A percentile compares a stretch with the other conserved stretches of the same genome.
phyloP scores from a whole-genome alignment of 1,140 invertebrate genomes.

The Drosophila grimshawi region DNA sequence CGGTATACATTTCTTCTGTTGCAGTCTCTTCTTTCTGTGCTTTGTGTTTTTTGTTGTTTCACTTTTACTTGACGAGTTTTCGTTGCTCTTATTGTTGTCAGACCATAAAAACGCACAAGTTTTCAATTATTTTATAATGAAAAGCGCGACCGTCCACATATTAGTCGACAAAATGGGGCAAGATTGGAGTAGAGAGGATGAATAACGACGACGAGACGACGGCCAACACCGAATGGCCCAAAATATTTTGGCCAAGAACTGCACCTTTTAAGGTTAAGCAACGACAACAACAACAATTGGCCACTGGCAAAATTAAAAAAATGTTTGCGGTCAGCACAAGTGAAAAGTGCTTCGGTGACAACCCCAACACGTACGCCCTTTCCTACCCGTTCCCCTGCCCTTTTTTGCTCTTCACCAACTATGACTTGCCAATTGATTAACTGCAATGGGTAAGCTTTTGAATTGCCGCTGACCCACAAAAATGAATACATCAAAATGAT shows the following conservation, averaged over 20 bases:
- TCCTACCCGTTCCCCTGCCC: not conserved
- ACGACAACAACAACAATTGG: constrained; percentile 30
- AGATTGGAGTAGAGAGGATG: not conserved
- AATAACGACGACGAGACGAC: constrained; percentile 16
- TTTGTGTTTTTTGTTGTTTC: constrained; percentile 8
- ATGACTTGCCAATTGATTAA: constrained; percentile 67
- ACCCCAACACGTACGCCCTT: not conserved
- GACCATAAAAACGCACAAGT: constrained; percentile 54
- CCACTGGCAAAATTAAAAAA: constrained; percentile 15
- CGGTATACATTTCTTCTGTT: constrained; percentile 65
- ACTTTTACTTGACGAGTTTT: constrained; percentile 57
- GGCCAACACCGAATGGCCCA: constrained; percentile 20
- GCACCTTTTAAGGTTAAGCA: constrained; percentile 14
- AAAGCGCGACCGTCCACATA: constrained; percentile 33
- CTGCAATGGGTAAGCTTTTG: constrained; percentile 71
- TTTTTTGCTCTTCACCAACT: not conserved
- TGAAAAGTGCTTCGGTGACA: constrained; percentile 29
- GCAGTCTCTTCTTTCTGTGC: constrained; percentile 31
- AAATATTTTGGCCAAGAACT: constrained; percentile 72
- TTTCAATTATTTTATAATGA: constrained; percentile 80
- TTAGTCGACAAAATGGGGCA: not conserved
- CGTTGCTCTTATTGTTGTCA: constrained; percentile 62
- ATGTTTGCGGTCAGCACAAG: constrained; percentile 36
- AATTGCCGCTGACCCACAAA: constrained; percentile 72
- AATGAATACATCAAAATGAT: constrained; percentile 7